These are phyloP conservation scores for Euwallacea similis DNA, from an alignment of 1,140 invertebrate species.

Conservation along the genomic window DNA sequence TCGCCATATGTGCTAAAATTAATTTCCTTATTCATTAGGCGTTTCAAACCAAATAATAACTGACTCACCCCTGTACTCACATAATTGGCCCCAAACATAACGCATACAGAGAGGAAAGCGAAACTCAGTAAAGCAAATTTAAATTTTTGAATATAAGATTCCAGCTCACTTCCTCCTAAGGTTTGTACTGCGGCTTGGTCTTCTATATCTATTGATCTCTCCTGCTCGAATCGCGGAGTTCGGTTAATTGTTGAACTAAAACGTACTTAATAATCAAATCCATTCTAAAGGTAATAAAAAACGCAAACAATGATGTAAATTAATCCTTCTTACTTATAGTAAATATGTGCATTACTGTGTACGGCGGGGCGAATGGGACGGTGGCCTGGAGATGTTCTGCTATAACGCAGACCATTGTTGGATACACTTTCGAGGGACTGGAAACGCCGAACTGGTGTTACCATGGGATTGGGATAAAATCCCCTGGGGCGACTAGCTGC, in stretches of 20 bases:
- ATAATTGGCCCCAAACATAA: slow-evolving; percentile 33
- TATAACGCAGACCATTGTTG: slow-evolving; percentile 57
- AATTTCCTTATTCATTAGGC: background rate
- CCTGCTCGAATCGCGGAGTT: slow-evolving; percentile 13
- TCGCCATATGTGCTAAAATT: slow-evolving; percentile 28
- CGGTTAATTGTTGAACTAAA: slow-evolving; percentile 19
- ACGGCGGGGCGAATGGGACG: slow-evolving; percentile 12
- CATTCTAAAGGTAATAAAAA: background rate
- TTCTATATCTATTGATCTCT: slow-evolving; percentile 10
- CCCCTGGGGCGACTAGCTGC: slow-evolving; percentile 29
- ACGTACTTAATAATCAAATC: background rate
- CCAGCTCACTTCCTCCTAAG: slow-evolving; percentile 12
- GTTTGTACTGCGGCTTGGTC: slow-evolving; percentile 19
- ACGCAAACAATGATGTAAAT: too few species aligned
- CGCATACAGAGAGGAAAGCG: slow-evolving; percentile 19
- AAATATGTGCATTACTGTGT: slow-evolving; percentile 21
- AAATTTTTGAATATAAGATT: slow-evolving; percentile 24
- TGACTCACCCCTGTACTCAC: slow-evolving; percentile 28
- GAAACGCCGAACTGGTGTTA: slow-evolving; percentile 69
- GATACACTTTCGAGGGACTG: slow-evolving; percentile 62
- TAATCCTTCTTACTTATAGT: slow-evolving; percentile 3
- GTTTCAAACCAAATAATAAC: background rate
- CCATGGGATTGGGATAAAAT: slow-evolving; percentile 59
- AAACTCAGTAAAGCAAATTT: slow-evolving; percentile 25
- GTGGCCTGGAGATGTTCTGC: slow-evolving; percentile 52